phyloP scores from a whole-genome alignment of 2,888 invertebrate species.

The Nysson spinosus region DNA sequence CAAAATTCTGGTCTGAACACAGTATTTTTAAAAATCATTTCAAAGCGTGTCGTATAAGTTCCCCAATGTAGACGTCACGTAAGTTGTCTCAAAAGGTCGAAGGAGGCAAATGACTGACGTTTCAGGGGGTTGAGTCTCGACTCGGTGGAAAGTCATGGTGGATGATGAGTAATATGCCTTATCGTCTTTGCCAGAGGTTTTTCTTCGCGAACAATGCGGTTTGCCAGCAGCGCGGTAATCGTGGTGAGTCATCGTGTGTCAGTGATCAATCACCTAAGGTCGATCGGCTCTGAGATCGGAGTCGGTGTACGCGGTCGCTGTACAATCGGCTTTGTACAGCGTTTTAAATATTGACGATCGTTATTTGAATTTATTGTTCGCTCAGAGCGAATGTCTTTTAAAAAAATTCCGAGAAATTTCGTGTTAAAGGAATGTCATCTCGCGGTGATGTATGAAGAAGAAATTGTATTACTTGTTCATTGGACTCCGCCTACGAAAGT shows the following conservation, averaged over 20 bases:
- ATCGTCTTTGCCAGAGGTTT: constrained; percentile 46
- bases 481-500: background rate
- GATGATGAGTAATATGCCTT: constrained; percentile 47
- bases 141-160: constrained; percentile 39
- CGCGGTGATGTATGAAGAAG: too few relatives aligned
- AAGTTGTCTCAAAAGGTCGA: constrained; percentile 28
- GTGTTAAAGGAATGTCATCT: too few relatives aligned
- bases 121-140: too few relatives aligned
- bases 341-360: constrained; percentile 48
- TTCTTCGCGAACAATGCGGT: constrained; percentile 38
- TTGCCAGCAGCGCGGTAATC: constrained; percentile 57
- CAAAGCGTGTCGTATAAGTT: too few relatives aligned
- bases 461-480: too few relatives aligned
- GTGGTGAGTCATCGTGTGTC: constrained; percentile 59
- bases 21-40: too few relatives aligned
- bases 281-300: constrained; percentile 54
- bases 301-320: constrained; percentile 46
- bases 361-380: constrained; percentile 48
- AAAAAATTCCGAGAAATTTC: too few relatives aligned
- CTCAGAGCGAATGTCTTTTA: too few relatives aligned
- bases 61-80: constrained; percentile 28
- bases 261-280: constrained; percentile 60
- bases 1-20: too few relatives aligned
- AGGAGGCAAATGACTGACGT: constrained; percentile 29
- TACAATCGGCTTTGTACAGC: constrained; percentile 23